phyloP scores from a whole-genome alignment of 35 echinoderm and acorn worm genomes.

The Apostichopus parvimensis region DNA sequence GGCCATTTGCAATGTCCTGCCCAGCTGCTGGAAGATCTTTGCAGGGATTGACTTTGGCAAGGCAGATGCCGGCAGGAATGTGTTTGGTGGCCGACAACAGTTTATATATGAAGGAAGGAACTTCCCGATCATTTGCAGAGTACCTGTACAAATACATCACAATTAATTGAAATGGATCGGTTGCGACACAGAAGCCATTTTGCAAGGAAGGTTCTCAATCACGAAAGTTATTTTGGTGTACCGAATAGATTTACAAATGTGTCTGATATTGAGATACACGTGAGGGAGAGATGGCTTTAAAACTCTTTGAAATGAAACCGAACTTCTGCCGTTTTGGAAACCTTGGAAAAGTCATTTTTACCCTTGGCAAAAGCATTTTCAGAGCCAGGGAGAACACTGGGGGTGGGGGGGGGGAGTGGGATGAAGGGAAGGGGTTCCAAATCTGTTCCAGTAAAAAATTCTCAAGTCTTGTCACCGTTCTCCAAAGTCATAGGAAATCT shows the following conservation, averaged over 20 bases:
- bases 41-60: not conserved
- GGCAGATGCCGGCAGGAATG: no score
- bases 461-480: no score
- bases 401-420: no score
- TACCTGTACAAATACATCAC: not conserved
- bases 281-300: not conserved
- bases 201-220: not conserved
- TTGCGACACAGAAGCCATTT: not conserved
- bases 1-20: not conserved
- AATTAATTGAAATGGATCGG: not conserved
- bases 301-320: not conserved
- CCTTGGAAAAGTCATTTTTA: not conserved
- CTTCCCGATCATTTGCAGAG: not conserved
- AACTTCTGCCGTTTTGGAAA: not conserved
- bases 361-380: not conserved
- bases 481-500: no score
- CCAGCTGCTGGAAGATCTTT: not conserved
- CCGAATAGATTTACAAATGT: no score
- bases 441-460: no score
- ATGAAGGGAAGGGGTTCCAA: no score
- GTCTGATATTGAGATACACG: not conserved
- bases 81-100: no score
- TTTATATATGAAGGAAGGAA: not conserved
- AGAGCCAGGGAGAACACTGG: no score
- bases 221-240: no score